phyloP scores from a whole-genome alignment of 2,888 invertebrate genomes.

The Thera obeliscata region DNA sequence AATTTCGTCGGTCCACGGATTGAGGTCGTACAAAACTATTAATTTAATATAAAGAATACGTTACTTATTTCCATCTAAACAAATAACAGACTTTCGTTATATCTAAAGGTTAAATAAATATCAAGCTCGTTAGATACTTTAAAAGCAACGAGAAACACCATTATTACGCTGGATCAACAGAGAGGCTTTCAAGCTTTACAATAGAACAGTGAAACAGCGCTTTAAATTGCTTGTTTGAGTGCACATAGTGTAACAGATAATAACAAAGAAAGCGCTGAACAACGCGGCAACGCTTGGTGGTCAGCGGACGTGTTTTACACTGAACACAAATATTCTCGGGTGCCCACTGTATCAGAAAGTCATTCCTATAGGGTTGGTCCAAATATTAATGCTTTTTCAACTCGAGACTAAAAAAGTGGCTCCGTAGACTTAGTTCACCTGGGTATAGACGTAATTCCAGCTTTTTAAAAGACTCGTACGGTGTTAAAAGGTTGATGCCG shows the following conservation, averaged over 20 bases:
- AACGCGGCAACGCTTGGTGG: constrained; percentile 46
- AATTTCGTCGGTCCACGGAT: too few species aligned
- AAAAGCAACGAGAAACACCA: constrained; percentile 1
- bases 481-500: too few species aligned
- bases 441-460: too few species aligned
- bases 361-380: constrained; percentile 47
- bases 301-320: constrained; percentile 60
- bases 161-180: constrained; percentile 8
- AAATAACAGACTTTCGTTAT: too few species aligned
- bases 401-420: too few species aligned
- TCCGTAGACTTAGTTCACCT: too few species aligned
- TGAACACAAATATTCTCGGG: constrained; percentile 65
- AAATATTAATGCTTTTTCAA: too few species aligned
- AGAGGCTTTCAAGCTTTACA: constrained; percentile 28
- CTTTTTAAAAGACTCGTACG: too few species aligned
- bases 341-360: constrained; percentile 77
- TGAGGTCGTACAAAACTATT: too few species aligned
- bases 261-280: constrained; percentile 39
- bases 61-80: too few species aligned
- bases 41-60: too few species aligned
- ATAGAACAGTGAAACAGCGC: constrained; percentile 36
- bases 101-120: too few species aligned
- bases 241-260: constrained; percentile 33
- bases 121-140: background rate
- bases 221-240: constrained; percentile 30